phyloP scores from a whole-genome alignment of 2,888 invertebrate genomes.

The Cyrtodaria siliqua region DNA sequence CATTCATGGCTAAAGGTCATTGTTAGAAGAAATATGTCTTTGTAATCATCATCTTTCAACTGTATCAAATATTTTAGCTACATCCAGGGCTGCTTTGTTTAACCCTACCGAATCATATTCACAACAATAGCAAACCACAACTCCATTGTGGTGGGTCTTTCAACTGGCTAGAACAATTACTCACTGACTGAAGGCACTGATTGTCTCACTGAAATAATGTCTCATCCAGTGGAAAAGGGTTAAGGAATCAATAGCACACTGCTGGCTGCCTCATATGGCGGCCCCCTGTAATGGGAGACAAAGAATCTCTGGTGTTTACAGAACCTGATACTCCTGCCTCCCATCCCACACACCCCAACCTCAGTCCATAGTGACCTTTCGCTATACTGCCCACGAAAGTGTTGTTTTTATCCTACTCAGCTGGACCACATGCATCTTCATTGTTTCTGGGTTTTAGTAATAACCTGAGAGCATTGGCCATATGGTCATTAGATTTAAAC shows the following conservation, averaged over 20 bases:
- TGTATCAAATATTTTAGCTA: conserved; percentile 85
- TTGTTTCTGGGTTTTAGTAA: conserved; percentile 85
- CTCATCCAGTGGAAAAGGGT: conserved; percentile 76
- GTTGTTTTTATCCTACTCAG: conserved; percentile 74
- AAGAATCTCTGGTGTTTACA: conserved; percentile 78
- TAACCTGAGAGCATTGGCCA: conserved; percentile 71
- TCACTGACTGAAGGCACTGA: too few species aligned
- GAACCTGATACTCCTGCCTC: conserved; percentile 77
- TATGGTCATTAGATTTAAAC: too few species aligned
- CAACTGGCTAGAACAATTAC: too few species aligned
- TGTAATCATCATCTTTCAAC: neutral
- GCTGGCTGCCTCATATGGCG: conserved; percentile 88
- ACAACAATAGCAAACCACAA: conserved; percentile 87
- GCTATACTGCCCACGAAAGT: conserved; percentile 58
- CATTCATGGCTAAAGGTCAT: too few species aligned
- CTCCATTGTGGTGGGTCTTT: conserved; percentile 83
- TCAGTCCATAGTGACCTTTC: conserved; percentile 85
- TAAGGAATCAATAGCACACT: conserved; percentile 87
- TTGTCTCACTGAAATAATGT: neutral
- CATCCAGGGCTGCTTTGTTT: conserved; percentile 83
- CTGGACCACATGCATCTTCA: conserved; percentile 86
- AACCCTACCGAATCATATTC: conserved; percentile 86
- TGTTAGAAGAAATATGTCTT: too few species aligned
- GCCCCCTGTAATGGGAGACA: conserved; percentile 88
- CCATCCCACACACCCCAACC: conserved; percentile 86